These are phyloP conservation scores for Melanocharis versteri DNA, from an alignment of 2,113 vertebrate species.

Conservation along the genomic window DNA sequence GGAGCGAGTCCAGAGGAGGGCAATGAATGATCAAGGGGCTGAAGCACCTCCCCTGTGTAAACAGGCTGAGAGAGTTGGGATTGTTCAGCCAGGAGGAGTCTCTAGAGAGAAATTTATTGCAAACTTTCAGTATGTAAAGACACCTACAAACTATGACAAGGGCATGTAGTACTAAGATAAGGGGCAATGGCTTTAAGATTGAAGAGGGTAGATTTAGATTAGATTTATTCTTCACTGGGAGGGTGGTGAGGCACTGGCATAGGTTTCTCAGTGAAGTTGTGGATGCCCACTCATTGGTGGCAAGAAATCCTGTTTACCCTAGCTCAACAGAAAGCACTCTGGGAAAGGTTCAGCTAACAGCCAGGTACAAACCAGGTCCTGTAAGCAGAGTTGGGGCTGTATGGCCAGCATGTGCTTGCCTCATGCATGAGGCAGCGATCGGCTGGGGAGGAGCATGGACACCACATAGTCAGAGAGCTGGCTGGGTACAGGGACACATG, in stretches of 20 bases:
- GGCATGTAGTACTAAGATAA: neutral
- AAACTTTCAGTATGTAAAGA: neutral
- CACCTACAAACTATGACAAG: accelerated
- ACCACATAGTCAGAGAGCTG: too few relatives aligned
- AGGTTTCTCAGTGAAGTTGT: neutral
- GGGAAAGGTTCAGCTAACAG: too few relatives aligned
- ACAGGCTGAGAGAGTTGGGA: neutral
- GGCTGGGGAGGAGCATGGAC: too few relatives aligned
- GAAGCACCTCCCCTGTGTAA: neutral
- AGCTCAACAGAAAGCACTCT: too few relatives aligned
- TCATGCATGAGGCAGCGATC: too few relatives aligned
- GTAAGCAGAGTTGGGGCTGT: too few relatives aligned
- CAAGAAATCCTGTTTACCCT: too few relatives aligned
- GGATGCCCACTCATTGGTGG: too few relatives aligned
- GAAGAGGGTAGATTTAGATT: neutral
- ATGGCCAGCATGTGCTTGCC: too few relatives aligned
- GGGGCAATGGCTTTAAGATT: neutral
- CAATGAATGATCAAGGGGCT: neutral
- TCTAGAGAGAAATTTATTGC: neutral
- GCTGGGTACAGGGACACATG: too few relatives aligned
- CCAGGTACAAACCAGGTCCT: too few relatives aligned
- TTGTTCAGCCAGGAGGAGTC: neutral
- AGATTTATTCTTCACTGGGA: neutral
- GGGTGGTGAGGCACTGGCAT: neutral
- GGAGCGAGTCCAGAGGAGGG: neutral